phyloP scores from a whole-genome alignment of 1,140 invertebrate species.

The Pseudoatta argentina region DNA sequence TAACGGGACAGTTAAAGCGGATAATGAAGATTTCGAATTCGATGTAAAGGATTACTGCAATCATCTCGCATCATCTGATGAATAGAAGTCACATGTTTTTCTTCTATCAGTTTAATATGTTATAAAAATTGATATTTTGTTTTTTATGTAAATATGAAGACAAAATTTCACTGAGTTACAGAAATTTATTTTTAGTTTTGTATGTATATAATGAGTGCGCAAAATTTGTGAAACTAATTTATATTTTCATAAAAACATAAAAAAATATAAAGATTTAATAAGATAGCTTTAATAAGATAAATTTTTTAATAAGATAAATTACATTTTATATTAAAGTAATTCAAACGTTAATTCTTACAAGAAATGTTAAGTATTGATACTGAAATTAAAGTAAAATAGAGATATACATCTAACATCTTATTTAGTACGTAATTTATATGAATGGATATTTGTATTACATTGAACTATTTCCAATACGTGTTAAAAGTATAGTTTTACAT shows the following conservation, averaged over 20 bases:
- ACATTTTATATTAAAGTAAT: constrained; percentile 21
- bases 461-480: background rate
- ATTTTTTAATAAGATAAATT: background rate
- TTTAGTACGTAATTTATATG: background rate
- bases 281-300: constrained; percentile 4
- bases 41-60: constrained; percentile 72
- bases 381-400: background rate
- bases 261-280: background rate
- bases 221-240: background rate
- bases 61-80: constrained; percentile 18
- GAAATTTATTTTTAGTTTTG: constrained; percentile 8
- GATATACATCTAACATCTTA: background rate
- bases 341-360: background rate
- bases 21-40: constrained; percentile 75
- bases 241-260: background rate
- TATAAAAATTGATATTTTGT: constrained; percentile 19
- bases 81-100: too few relatives aligned
- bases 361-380: background rate
- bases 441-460: constrained; percentile 19
- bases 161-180: background rate
- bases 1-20: constrained; percentile 84
- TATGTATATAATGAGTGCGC: background rate
- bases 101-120: background rate
- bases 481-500: background rate
- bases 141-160: background rate